Conservation (phyloP, 2,797 vertebrate genomes). For the Macropodus opercularis region DNA sequence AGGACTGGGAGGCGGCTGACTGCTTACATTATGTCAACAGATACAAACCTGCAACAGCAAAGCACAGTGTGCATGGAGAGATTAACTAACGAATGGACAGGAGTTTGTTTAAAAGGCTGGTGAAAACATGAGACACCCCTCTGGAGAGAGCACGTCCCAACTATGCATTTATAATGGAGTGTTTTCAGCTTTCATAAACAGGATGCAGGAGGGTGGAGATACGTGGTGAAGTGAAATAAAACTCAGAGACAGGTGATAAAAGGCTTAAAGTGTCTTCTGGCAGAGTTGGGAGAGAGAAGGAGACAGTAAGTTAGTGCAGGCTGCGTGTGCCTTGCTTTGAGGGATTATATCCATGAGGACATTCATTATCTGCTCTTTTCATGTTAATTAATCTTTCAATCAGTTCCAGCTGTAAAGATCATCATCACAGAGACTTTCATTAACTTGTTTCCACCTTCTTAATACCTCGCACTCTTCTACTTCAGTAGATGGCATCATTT, state of each 20-base stretch:
- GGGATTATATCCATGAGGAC: constrained; percentile 13
- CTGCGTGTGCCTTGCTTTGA: constrained; percentile 6
- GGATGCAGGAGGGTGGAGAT: too few species aligned
- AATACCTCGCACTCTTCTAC: constrained; percentile 10
- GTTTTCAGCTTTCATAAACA: too few species aligned
- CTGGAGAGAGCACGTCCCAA: too few species aligned
- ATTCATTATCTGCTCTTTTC: constrained; percentile 20
- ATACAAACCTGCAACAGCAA: constrained; percentile 40
- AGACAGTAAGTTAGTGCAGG: too few species aligned
- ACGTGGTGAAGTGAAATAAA: too few species aligned
- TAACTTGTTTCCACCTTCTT: constrained; percentile 37
- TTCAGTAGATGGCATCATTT: background rate
- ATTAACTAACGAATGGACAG: constrained; percentile 44
- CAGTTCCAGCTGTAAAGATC: constrained; percentile 11
- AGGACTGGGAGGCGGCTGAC: constrained; percentile 59
- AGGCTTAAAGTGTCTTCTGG: too few species aligned
- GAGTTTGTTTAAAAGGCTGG: constrained; percentile 15
- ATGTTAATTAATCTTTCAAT: constrained; percentile 37
- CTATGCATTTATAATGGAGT: too few species aligned
- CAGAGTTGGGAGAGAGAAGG: too few species aligned
- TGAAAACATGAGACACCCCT: too few species aligned
- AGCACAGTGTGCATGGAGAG: constrained; percentile 7
- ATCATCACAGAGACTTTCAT: constrained; percentile 37
- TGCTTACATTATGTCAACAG: constrained; percentile 64
- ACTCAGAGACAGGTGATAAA: too few species aligned